Conservation (phyloP, 2,888 invertebrate species). For the Heteromurus nitidus region DNA sequence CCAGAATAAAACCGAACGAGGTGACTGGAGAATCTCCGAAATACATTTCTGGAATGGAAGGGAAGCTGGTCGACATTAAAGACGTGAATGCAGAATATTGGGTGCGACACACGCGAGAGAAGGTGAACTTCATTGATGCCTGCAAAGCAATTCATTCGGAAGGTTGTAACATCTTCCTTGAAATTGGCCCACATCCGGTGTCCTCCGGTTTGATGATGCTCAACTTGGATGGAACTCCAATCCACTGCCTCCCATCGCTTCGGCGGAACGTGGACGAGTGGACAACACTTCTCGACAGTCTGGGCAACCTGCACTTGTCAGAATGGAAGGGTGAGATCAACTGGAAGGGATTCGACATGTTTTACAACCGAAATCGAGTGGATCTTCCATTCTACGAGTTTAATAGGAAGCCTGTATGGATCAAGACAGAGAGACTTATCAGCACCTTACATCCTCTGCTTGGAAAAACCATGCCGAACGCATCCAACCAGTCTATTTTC, state of each 20-base stretch:
- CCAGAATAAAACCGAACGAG: neutral
- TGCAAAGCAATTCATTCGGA: neutral
- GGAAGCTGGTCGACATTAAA: neutral
- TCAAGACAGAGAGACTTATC: too few species aligned
- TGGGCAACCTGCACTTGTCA: constrained; percentile 34
- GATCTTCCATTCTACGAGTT: too few species aligned
- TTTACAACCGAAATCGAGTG: neutral
- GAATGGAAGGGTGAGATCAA: constrained; percentile 30
- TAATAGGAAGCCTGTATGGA: too few species aligned
- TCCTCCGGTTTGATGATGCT: constrained; percentile 5
- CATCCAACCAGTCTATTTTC: constrained; percentile 40
- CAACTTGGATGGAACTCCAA: neutral
- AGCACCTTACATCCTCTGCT: constrained; percentile 55
- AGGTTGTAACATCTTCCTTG: constrained; percentile 37
- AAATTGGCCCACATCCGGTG: constrained; percentile 64
- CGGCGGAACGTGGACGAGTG: constrained; percentile 36
- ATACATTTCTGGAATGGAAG: constrained; percentile 13
- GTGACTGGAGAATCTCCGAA: neutral
- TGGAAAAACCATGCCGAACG: constrained; percentile 30
- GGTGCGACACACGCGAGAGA: constrained; percentile 32
- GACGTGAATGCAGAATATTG: constrained; percentile 23
- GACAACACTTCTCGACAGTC: constrained; percentile 34
- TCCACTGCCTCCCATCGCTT: constrained; percentile 49
- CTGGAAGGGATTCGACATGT: constrained; percentile 30
- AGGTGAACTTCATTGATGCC: constrained; percentile 31